Evolutionary conservation across 2,797 vertebrate species (phyloP).

Genomic region (Coccyzus lansbergi): DNA sequence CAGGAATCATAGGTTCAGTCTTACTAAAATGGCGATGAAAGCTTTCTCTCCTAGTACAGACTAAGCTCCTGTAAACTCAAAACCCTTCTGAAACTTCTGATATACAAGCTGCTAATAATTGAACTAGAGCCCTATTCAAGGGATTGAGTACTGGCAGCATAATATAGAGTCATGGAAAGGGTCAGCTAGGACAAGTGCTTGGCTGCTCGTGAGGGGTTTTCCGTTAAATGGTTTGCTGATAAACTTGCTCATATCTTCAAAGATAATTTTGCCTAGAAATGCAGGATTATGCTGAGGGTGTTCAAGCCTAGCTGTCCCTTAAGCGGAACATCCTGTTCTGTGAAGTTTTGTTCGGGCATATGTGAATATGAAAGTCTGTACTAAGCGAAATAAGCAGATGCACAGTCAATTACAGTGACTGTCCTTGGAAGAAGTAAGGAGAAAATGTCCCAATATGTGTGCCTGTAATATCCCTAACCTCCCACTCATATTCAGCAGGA

Average conservation of each 20-base stretch:
- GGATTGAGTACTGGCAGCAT: accelerated
- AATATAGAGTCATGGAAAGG: not conserved
- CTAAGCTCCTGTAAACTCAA: not conserved
- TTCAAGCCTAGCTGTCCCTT: not conserved
- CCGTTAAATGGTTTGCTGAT: not conserved
- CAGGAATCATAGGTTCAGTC: not conserved
- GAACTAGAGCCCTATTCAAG: not conserved
- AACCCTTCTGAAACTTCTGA: not conserved
- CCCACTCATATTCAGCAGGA: not conserved
- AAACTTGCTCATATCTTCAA: not conserved
- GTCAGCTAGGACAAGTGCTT: not conserved
- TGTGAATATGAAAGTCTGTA: not conserved
- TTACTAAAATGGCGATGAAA: not conserved
- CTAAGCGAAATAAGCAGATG: not conserved
- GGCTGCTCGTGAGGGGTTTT: not conserved
- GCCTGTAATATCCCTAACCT: not conserved
- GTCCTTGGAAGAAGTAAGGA: not conserved
- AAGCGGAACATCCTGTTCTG: not conserved
- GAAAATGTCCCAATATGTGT: not conserved
- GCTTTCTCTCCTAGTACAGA: not conserved
- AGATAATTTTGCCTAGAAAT: not conserved
- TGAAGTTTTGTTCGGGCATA: not conserved
- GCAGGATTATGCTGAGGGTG: not conserved
- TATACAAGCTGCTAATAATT: not conserved
- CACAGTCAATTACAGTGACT: not conserved